Conservation (phyloP, 2,797 vertebrate genomes). For the Sternotherus odoratus region DNA sequence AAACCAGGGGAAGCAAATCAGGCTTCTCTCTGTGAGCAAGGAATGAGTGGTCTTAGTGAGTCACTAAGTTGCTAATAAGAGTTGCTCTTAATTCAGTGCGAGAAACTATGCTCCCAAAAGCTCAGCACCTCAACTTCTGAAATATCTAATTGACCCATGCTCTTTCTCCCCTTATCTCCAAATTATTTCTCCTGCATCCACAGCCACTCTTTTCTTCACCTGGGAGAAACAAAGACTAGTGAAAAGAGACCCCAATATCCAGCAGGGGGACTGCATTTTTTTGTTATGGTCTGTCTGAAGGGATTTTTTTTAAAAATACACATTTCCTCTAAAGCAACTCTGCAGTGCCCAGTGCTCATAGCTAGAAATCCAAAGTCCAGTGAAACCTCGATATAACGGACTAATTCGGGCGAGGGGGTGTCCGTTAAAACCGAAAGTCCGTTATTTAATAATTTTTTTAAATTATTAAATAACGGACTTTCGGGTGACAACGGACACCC, state of each 20-base stretch:
- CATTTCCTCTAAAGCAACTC: background rate
- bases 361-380: background rate
- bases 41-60: background rate
- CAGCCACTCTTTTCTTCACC: background rate
- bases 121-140: accelerated
- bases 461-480: too few relatives aligned
- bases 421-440: too few relatives aligned
- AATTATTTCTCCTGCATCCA: background rate
- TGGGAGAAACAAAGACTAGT: background rate
- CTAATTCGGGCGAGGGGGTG: too few relatives aligned
- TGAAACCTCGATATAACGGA: too few relatives aligned
- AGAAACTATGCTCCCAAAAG: background rate
- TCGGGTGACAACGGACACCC: too few relatives aligned
- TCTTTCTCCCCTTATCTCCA: background rate
- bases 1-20: background rate
- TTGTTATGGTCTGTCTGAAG: background rate
- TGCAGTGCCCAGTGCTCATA: background rate
- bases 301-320: background rate
- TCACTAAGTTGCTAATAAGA: conserved; percentile 32
- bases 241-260: background rate
- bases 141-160: background rate
- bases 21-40: background rate
- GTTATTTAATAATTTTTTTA: too few relatives aligned
- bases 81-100: conserved; percentile 28
- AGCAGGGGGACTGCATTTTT: background rate